These are phyloP conservation scores for Scaptodrosophila latifasciaeformis DNA, from an alignment of 2,888 invertebrate species.

Conservation along the genomic window DNA sequence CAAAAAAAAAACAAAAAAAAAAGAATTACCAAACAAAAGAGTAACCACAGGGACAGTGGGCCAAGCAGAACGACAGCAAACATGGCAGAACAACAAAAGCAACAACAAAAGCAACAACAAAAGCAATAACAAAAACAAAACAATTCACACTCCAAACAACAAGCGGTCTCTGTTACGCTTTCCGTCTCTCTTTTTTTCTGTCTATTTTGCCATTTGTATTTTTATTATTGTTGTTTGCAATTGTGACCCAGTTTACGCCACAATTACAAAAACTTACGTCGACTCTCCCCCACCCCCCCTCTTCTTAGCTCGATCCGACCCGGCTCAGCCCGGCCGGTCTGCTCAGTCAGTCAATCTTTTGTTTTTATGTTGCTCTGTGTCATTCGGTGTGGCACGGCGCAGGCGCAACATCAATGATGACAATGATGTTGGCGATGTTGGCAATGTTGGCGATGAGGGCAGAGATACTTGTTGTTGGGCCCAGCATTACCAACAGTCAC, in stretches of 20 bases:
- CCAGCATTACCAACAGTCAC: too few relatives aligned
- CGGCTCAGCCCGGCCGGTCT: too few relatives aligned
- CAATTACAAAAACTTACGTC: slow-evolving; percentile 50
- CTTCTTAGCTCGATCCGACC: too few relatives aligned
- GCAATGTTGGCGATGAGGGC: too few relatives aligned
- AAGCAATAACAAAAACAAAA: slow-evolving; percentile 17
- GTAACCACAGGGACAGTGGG: slow-evolving; percentile 7
- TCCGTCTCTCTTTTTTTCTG: not conserved
- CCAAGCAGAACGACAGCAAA: slow-evolving; percentile 26
- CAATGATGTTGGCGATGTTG: too few relatives aligned
- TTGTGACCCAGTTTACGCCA: slow-evolving; percentile 68
- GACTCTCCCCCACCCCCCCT: not conserved
- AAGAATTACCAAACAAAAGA: too few relatives aligned
- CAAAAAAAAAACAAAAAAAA: slow-evolving; percentile 30
- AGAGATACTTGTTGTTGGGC: too few relatives aligned
- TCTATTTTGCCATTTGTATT: slow-evolving; percentile 22
- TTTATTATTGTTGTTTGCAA: slow-evolving; percentile 29
- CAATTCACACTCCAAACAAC: slow-evolving; percentile 49
- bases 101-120: slow-evolving; percentile 19
- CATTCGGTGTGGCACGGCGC: slow-evolving; percentile 11
- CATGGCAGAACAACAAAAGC: slow-evolving; percentile 27
- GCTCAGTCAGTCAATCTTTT: slow-evolving; percentile 42
- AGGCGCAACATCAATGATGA: slow-evolving; percentile 6
- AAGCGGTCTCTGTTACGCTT: slow-evolving; percentile 12
- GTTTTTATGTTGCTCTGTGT: slow-evolving; percentile 24